Evolutionary conservation across 2,113 vertebrate species (phyloP).

Genomic region (Deroptyus accipitrinus): DNA sequence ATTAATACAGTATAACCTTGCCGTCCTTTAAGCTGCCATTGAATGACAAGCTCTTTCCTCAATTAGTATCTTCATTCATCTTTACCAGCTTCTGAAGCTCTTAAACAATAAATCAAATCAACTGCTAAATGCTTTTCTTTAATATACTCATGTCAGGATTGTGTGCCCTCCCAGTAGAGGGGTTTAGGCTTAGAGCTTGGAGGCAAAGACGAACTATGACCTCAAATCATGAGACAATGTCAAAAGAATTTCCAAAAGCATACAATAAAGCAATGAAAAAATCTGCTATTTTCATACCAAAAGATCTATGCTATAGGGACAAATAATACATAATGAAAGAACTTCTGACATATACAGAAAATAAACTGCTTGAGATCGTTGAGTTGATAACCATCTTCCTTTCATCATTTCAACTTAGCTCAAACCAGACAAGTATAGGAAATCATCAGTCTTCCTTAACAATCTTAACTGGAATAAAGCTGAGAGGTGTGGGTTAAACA

Average conservation of each 20-base stretch:
- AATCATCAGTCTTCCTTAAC: not conserved
- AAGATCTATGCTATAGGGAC: not conserved
- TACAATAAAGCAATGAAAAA: not conserved
- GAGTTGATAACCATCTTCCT: not conserved
- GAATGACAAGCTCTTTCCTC: slow-evolving; percentile 15
- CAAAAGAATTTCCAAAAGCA: not conserved
- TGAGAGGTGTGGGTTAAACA: not conserved
- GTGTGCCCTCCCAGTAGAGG: rapidly evolving
- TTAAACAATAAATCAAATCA: slow-evolving; percentile 15
- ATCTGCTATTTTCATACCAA: not conserved
- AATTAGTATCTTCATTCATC: slow-evolving; percentile 13
- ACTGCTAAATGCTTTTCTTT: not conserved
- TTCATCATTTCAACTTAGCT: not conserved
- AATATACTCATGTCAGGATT: rapidly evolving
- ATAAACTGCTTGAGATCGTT: not conserved
- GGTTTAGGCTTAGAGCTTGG: not conserved
- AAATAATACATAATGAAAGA: not conserved
- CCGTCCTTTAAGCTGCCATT: not conserved
- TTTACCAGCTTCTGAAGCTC: not conserved
- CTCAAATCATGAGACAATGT: not conserved
- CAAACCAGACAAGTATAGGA: not conserved
- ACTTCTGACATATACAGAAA: not conserved
- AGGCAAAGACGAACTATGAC: not conserved
- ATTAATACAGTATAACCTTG: not conserved
- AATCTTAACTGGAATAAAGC: not conserved